Evolutionary conservation across 2,888 invertebrate species (phyloP).

Genomic region (Gasteruption jaculator): DNA sequence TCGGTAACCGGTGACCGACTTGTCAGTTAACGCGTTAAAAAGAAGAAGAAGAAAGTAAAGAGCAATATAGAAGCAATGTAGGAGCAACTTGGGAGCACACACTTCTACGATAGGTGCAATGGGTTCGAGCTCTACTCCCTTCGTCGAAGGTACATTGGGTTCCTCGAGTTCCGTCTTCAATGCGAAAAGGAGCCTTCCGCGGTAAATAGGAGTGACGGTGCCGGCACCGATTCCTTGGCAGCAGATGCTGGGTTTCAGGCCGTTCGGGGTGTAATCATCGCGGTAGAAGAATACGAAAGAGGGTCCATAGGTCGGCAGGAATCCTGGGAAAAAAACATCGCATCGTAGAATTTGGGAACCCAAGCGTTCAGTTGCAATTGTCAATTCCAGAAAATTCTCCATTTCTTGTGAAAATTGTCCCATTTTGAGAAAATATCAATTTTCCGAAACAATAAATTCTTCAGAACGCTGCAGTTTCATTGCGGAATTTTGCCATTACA

Average conservation of each 20-base stretch:
- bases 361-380: too few relatives aligned
- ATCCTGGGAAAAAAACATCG: too few relatives aligned
- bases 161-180: conserved; percentile 65
- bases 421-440: too few relatives aligned
- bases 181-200: conserved; percentile 71
- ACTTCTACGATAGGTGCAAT: conserved; percentile 55
- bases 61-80: not conserved
- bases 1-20: too few relatives aligned
- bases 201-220: conserved; percentile 56
- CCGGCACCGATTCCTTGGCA: conserved; percentile 18
- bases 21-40: too few relatives aligned
- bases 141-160: conserved; percentile 48
- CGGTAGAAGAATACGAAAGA: conserved; percentile 74
- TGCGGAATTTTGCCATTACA: too few relatives aligned
- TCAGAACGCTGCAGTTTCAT: too few relatives aligned
- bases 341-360: too few relatives aligned
- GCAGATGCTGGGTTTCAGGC: conserved; percentile 35
- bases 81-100: conserved; percentile 20
- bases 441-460: too few relatives aligned
- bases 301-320: conserved; percentile 79
- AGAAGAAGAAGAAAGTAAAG: too few relatives aligned
- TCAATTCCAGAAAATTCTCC: too few relatives aligned
- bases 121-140: conserved; percentile 53
- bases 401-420: too few relatives aligned
- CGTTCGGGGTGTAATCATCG: conserved; percentile 54